A percentile compares a stretch with the other conserved stretches of the same genome.
Conservation (phyloP, 1,140 invertebrate species). For the Zaprionus taronus region DNA sequence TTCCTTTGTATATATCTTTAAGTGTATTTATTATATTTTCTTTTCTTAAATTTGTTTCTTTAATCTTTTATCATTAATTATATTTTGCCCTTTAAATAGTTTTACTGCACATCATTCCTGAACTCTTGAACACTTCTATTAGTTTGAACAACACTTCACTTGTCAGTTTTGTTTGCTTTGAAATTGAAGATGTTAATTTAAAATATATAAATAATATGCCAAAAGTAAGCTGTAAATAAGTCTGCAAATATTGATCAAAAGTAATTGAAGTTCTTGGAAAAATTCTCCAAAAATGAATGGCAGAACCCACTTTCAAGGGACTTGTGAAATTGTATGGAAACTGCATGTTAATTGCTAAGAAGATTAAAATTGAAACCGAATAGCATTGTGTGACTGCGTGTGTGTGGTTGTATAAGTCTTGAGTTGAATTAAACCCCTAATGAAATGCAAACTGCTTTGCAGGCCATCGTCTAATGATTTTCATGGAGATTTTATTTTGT, state of each 20-base stretch:
- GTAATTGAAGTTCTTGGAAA: neutral
- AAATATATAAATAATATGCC: neutral
- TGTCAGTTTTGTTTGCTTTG: neutral
- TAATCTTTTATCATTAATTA: too few species aligned
- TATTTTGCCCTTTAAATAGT: too few species aligned
- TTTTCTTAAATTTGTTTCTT: too few species aligned
- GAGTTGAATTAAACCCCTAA: constrained; percentile 36
- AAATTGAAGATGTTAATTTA: neutral
- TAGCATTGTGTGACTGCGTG: constrained; percentile 6
- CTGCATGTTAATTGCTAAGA: constrained; percentile 4
- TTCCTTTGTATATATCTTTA: too few species aligned
- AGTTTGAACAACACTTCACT: neutral
- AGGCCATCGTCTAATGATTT: constrained; percentile 33
- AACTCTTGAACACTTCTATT: neutral
- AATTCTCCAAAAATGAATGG: neutral
- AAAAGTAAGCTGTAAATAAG: neutral
- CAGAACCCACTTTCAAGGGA: neutral
- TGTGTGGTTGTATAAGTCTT: constrained; percentile 25
- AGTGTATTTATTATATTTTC: too few species aligned
- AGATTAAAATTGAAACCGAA: constrained; percentile 21
- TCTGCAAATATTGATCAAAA: neutral
- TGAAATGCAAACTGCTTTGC: constrained; percentile 48
- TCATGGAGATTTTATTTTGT: constrained; percentile 10
- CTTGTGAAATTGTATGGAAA: neutral
- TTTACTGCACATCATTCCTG: neutral